These are phyloP conservation scores for Spheniscus humboldti DNA, from an alignment of 2,797 vertebrate species.

Conservation along the genomic window DNA sequence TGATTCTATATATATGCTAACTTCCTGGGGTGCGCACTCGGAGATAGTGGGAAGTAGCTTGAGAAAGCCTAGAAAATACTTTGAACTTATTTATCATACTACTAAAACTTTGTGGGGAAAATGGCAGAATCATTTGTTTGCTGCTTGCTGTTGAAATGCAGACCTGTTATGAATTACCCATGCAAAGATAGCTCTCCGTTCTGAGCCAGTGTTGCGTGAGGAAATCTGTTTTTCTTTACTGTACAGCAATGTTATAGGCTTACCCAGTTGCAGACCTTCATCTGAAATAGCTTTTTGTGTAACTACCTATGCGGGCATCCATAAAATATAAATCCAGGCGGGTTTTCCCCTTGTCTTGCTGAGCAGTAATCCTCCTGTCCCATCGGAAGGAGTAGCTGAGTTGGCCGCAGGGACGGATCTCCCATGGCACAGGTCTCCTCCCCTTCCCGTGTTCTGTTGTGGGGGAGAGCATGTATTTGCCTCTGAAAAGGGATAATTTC, in stretches of 20 bases:
- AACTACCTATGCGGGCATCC: background rate
- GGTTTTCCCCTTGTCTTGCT: background rate
- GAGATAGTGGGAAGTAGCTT: background rate
- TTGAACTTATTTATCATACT: background rate
- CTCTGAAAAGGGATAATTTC: background rate
- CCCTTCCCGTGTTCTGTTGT: rapidly evolving
- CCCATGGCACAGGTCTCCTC: rapidly evolving
- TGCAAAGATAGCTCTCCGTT: background rate
- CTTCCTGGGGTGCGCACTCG: rapidly evolving
- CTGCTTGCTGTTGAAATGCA: background rate
- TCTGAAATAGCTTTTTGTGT: background rate
- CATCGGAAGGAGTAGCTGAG: background rate
- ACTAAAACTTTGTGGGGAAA: background rate
- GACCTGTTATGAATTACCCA: conserved; percentile 2
- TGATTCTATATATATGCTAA: background rate
- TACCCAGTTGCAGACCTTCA: background rate
- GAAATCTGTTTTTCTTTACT: conserved; percentile 4
- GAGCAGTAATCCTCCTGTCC: background rate
- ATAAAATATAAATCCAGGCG: background rate
- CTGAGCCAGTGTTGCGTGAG: background rate
- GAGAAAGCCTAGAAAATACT: background rate
- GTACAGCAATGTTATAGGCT: background rate
- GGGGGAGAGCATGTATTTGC: background rate
- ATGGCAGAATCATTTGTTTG: background rate
- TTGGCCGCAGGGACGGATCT: background rate